Conservation (phyloP, 2,797 vertebrate genomes). For the Remorina albescens region DNA sequence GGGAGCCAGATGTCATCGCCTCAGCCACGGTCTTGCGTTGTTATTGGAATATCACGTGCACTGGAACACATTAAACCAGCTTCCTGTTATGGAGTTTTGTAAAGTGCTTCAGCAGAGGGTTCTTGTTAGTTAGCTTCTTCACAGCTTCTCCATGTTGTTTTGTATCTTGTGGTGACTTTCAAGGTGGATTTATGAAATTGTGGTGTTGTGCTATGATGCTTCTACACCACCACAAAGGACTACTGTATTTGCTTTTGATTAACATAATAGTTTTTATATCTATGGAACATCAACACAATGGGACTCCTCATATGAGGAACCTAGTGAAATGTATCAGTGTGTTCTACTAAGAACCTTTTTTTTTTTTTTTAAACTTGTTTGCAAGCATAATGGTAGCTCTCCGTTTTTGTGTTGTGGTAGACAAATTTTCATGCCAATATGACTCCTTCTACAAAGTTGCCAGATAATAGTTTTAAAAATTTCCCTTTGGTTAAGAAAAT, state of each 20-base stretch:
- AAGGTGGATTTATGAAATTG: conserved; percentile 5
- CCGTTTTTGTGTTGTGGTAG: neutral
- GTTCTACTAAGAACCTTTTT: neutral
- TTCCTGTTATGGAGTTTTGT: conserved; percentile 30
- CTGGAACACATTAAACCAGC: conserved; percentile 26
- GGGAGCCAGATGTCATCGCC: conserved; percentile 34
- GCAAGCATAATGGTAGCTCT: neutral
- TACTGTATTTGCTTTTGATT: neutral
- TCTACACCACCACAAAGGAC: neutral
- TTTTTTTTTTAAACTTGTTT: neutral
- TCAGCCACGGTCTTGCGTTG: conserved; percentile 12
- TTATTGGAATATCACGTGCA: conserved; percentile 29
- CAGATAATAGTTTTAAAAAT: neutral
- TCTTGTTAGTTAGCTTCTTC: conserved; percentile 13
- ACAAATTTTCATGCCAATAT: neutral
- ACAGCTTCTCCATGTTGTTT: conserved; percentile 4
- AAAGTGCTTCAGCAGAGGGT: conserved; percentile 16
- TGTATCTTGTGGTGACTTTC: conserved; percentile 1
- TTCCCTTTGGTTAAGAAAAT: neutral
- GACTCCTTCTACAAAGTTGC: neutral
- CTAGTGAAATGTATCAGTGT: neutral
- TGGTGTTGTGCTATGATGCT: neutral
- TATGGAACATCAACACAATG: neutral
- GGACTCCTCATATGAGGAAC: neutral
- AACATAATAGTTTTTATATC: neutral